Percentiles rank a stretch among this genome's conserved stretches.
These are phyloP conservation scores for Hyposoter didymator DNA, from an alignment of 2,888 invertebrate genomes.

Conservation along the genomic window DNA sequence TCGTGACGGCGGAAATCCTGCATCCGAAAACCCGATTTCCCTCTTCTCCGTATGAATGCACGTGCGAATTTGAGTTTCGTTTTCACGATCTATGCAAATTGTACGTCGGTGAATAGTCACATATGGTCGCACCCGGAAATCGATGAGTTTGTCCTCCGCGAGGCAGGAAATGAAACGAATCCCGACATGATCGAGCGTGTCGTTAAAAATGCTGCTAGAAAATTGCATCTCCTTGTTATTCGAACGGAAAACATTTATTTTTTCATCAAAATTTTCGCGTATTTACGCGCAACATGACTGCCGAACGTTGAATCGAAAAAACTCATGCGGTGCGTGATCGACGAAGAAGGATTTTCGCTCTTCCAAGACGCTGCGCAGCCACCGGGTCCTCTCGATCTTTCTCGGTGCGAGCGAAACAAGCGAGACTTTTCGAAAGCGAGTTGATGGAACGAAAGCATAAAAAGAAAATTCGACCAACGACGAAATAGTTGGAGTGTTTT, in stretches of 20 bases:
- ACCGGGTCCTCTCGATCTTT: not conserved
- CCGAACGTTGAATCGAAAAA: conserved; percentile 7
- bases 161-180: conserved; percentile 75
- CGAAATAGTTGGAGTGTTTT: too few species aligned
- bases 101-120: conserved; percentile 68
- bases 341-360: not conserved
- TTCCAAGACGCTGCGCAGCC: not conserved
- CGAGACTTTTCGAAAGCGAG: not conserved
- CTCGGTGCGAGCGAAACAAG: not conserved
- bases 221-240: not conserved
- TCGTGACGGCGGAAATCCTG: conserved; percentile 46
- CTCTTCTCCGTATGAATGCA: not conserved
- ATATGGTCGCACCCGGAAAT: conserved; percentile 74
- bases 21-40: conserved; percentile 41
- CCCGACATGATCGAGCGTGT: conserved; percentile 56
- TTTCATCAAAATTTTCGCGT: conserved; percentile 12
- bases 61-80: conserved; percentile 55
- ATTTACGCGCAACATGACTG: conserved; percentile 34
- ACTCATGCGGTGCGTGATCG: not conserved
- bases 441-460: not conserved
- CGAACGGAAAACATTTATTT: not conserved
- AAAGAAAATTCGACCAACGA: not conserved
- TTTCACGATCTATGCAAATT: conserved; percentile 74
- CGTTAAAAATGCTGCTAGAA: not conserved
- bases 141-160: conserved; percentile 61